phyloP scores from a whole-genome alignment of 2,888 invertebrate genomes.

The Cancer borealis region DNA sequence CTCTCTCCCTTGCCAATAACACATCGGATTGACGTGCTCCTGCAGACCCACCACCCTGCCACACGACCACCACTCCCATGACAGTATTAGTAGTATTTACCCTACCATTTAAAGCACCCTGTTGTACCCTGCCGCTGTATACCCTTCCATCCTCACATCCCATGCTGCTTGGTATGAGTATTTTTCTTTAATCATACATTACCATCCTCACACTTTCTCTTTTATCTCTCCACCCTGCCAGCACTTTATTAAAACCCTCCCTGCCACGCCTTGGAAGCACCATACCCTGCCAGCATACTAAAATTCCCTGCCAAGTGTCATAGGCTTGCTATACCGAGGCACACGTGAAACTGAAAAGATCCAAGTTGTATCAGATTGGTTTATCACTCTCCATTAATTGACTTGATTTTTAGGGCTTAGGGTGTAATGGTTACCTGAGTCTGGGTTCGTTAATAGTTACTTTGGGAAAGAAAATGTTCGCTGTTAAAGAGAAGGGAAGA shows the following conservation, averaged over 20 bases:
- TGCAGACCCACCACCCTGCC: neutral
- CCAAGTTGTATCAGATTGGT: neutral
- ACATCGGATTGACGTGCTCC: neutral
- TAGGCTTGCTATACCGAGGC: neutral
- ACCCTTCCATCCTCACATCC: neutral
- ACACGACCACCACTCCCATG: too few species aligned
- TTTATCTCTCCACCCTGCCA: neutral
- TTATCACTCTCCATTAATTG: neutral
- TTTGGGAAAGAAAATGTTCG: neutral
- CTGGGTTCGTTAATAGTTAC: neutral
- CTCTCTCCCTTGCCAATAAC: conserved; percentile 5
- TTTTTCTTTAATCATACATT: neutral
- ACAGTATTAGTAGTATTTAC: too few species aligned
- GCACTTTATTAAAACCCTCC: neutral
- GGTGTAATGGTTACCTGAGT: neutral
- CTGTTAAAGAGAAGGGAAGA: neutral
- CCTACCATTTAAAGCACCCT: neutral
- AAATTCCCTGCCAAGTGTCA: neutral
- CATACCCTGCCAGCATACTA: neutral
- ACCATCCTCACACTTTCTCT: neutral
- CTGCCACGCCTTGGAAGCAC: neutral
- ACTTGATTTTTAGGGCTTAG: neutral
- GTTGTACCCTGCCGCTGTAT: neutral
- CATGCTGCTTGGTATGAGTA: neutral
- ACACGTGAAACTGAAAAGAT: neutral